Evolutionary conservation across 2,888 invertebrate species (phyloP).

Genomic region (Sisyra terminalis): DNA sequence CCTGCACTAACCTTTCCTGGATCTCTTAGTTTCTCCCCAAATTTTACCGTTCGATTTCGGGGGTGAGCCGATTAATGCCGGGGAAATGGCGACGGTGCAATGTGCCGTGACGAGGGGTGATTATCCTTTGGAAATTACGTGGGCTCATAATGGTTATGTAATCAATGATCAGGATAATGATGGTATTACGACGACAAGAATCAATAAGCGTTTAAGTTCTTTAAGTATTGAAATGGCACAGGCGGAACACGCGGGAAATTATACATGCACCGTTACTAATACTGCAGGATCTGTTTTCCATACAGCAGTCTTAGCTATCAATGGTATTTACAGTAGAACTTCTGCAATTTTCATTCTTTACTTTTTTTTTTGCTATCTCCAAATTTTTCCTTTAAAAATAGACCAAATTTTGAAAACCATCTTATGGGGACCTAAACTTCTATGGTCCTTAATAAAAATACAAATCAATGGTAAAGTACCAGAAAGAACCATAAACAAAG

Average conservation of each 20-base stretch:
- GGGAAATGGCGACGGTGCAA: conserved; percentile 48
- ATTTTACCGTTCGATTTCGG: conserved; percentile 48
- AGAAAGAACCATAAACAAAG: too few species aligned
- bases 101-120: conserved; percentile 58
- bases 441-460: too few species aligned
- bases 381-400: background rate
- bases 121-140: conserved; percentile 42
- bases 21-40: conserved; percentile 44
- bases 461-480: too few species aligned
- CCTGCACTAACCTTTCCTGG: conserved; percentile 17
- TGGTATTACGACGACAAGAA: conserved; percentile 25
- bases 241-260: conserved; percentile 43
- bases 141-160: conserved; percentile 35
- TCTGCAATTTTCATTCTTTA: background rate
- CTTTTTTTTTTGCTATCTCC: background rate
- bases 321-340: conserved; percentile 2
- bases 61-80: conserved; percentile 40
- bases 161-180: conserved; percentile 13
- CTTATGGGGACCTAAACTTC: too few species aligned
- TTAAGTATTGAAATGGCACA: conserved; percentile 44
- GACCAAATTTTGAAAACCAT: too few species aligned
- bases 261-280: conserved; percentile 46
- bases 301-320: conserved; percentile 14
- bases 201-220: conserved; percentile 34
- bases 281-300: conserved; percentile 23